Evolutionary conservation across 30 jellyfish, hydroid and myxozoan species (phyloP).

Genomic region (Clytia hemisphaerica): DNA sequence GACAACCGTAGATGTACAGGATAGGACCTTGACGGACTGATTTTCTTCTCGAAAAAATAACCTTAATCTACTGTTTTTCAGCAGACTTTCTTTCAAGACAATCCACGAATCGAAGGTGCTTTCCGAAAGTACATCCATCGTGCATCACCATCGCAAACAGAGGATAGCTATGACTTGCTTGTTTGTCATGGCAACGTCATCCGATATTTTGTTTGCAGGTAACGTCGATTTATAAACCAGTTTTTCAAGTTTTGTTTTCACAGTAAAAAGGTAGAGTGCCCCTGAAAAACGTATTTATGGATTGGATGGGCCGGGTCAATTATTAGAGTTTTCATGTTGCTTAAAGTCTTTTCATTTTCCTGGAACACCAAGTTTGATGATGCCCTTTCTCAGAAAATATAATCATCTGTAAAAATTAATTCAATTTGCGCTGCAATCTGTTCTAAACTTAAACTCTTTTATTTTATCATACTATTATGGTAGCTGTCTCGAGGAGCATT

Average conservation of each 20-base stretch:
- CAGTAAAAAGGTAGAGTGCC: too few species aligned
- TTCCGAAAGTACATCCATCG: slow-evolving; percentile 93
- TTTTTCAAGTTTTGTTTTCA: neutral
- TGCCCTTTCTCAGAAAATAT: too few species aligned
- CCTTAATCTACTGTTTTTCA: neutral
- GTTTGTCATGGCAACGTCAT: slow-evolving; percentile 96
- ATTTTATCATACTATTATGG: too few species aligned
- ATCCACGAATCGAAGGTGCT: slow-evolving; percentile 96
- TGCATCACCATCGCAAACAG: slow-evolving; percentile 60
- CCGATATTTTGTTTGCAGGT: slow-evolving; percentile 96
- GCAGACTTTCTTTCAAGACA: slow-evolving; percentile 72
- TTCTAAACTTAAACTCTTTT: too few species aligned
- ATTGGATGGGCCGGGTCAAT: too few species aligned
- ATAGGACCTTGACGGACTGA: too few species aligned
- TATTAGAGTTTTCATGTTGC: neutral
- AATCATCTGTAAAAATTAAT: too few species aligned
- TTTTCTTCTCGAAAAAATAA: neutral
- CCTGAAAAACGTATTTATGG: too few species aligned
- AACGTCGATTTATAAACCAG: neutral
- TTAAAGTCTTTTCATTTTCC: neutral
- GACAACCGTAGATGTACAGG: neutral
- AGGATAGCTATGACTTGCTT: slow-evolving; percentile 77
- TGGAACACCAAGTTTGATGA: too few species aligned
- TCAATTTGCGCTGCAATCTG: too few species aligned
- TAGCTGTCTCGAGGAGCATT: too few species aligned